Percentiles rank a stretch among this genome's conserved stretches.
Evolutionary conservation across 2,797 vertebrate genomes (phyloP).

Genomic region (Gila robusta): DNA sequence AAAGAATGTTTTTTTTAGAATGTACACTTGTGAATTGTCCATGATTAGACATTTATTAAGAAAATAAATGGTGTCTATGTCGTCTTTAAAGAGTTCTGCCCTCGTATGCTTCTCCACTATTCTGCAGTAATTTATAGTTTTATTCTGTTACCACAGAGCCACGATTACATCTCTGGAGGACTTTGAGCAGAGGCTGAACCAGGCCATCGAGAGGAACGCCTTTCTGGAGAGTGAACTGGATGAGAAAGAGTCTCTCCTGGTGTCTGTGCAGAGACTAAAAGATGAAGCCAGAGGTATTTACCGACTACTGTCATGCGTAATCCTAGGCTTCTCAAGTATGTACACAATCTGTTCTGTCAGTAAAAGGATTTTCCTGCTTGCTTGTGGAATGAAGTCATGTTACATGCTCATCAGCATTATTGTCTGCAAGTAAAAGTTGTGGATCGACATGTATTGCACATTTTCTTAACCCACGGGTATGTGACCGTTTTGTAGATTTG

Average conservation of each 20-base stretch:
- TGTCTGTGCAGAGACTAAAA: slow-evolving; percentile 95
- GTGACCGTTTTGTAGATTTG: slow-evolving; percentile 79
- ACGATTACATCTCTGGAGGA: slow-evolving; percentile 97
- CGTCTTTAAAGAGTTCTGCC: background rate
- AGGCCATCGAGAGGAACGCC: slow-evolving; percentile 97
- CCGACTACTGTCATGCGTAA: background rate
- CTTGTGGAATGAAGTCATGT: slow-evolving; percentile 17
- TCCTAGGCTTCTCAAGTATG: background rate
- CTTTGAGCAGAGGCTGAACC: slow-evolving; percentile 97
- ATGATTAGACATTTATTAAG: background rate
- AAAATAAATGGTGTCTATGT: background rate
- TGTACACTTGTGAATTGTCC: background rate
- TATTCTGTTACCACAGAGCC: slow-evolving; percentile 79
- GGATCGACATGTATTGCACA: background rate
- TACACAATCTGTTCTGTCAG: background rate
- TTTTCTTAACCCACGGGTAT: background rate
- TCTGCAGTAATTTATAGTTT: background rate
- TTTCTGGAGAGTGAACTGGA: slow-evolving; percentile 98
- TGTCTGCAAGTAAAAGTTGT: background rate
- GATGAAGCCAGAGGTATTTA: slow-evolving; percentile 93
- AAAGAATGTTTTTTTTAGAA: background rate
- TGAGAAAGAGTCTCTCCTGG: slow-evolving; percentile 95
- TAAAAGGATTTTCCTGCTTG: background rate
- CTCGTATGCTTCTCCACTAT: background rate
- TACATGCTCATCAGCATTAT: background rate